These are phyloP conservation scores for Penaeus indicus DNA, from an alignment of 1,140 invertebrate genomes.

Conservation along the genomic window DNA sequence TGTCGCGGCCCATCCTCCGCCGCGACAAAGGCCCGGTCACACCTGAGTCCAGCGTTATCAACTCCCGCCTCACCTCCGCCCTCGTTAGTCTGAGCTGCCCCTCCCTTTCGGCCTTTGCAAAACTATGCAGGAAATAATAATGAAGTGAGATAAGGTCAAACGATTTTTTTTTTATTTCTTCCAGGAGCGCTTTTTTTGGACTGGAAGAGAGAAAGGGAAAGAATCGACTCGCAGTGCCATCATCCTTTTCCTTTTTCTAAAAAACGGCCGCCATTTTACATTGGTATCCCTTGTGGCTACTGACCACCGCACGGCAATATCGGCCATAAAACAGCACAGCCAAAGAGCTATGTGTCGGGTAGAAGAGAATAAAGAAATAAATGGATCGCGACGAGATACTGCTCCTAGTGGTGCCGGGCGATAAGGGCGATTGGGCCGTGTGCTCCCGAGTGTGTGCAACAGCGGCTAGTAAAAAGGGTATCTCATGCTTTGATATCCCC, in stretches of 20 bases:
- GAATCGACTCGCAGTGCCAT: too few relatives aligned
- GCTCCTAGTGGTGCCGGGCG: slow-evolving; percentile 3
- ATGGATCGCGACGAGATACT: slow-evolving; percentile 36
- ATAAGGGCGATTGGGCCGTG: slow-evolving; percentile 20
- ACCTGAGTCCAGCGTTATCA: slow-evolving; percentile 31
- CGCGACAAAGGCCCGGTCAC: slow-evolving; percentile 49
- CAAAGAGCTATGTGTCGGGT: slow-evolving; percentile 46
- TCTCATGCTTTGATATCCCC: slow-evolving; percentile 54
- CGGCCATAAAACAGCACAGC: slow-evolving; percentile 16
- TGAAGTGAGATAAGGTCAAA: too few relatives aligned
- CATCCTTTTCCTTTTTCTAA: too few relatives aligned
- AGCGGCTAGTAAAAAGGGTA: slow-evolving; percentile 55
- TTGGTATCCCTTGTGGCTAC: background rate
- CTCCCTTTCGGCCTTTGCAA: too few relatives aligned
- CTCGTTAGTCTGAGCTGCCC: background rate
- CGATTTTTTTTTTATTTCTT: too few relatives aligned
- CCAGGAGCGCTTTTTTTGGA: too few relatives aligned
- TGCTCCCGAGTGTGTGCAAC: slow-evolving; percentile 47
- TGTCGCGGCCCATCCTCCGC: slow-evolving; percentile 34
- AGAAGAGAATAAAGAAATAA: slow-evolving; percentile 28
- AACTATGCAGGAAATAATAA: too few relatives aligned
- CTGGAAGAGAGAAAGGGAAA: too few relatives aligned
- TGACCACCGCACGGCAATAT: slow-evolving; percentile 47
- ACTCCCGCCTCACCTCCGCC: background rate
- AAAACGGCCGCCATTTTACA: too few relatives aligned